phyloP scores from a whole-genome alignment of 2,113 vertebrate species.

The Cyprinodon variegatus region DNA sequence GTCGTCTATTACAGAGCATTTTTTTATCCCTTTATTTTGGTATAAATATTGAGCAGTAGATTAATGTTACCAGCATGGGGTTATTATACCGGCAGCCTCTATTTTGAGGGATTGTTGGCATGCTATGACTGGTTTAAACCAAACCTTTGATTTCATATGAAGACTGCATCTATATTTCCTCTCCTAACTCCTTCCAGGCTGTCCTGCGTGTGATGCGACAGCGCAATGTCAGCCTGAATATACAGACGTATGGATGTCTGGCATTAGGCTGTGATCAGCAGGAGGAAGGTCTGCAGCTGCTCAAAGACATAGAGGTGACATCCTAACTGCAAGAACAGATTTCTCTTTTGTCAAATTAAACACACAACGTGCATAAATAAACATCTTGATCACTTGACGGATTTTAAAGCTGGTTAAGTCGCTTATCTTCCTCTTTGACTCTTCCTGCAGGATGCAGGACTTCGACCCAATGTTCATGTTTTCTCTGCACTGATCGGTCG shows the following conservation, averaged over 20 bases:
- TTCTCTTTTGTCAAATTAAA: background rate
- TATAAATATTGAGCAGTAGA: no score
- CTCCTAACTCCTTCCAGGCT: constrained; percentile 66
- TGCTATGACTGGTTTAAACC: no score
- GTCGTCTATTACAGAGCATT: no score
- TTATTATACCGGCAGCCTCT: no score
- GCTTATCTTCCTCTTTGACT: background rate
- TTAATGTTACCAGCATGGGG: no score
- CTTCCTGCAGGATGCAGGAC: constrained; percentile 79
- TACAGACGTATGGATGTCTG: constrained; percentile 88
- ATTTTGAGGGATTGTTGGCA: no score
- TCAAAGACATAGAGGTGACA: constrained; percentile 89
- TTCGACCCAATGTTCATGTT: constrained; percentile 86
- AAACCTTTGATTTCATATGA: background rate
- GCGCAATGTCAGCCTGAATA: constrained; percentile 77
- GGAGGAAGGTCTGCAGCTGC: constrained; percentile 86
- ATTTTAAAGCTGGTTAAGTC: background rate
- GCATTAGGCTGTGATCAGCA: constrained; percentile 84
- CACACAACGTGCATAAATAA: background rate
- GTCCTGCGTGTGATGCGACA: constrained; percentile 83
- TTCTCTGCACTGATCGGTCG: constrained; percentile 90
- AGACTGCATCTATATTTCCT: background rate
- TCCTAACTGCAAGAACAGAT: background rate
- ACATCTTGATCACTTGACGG: background rate
- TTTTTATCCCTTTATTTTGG: no score